Base-by-base conservation (phyloP, 2,888 invertebrate genomes). In the Coleophora deauratella region DNA sequence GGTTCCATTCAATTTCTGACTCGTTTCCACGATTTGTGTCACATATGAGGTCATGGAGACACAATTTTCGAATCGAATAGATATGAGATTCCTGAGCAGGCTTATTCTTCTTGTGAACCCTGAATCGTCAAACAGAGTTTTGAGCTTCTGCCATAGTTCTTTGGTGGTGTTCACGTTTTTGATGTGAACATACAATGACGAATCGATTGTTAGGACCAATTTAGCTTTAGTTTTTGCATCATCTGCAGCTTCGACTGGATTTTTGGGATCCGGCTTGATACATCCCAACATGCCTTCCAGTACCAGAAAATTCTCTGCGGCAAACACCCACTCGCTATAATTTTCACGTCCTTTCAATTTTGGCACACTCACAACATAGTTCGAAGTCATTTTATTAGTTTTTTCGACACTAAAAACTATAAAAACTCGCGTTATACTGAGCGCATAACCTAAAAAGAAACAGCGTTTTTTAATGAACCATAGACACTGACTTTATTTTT, bases 41-140 rank as follows among this genome's bases (percentile, higher is more conserved):
- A 44, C 44, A 21, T 44, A 44, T 1, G 27, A 12, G 0, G 41
- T 41, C 41, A 44, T 44, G 0, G 38, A 41, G 1, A 10, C 27
- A n/a, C 41, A 28, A 15, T 31, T 41, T 21, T 44, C 44, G 1
- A 37, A 30, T 1, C 41, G 44, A n/a, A 44, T 44, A 1, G 44
- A 44, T n/a, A 41, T 41, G 1, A 41, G 11, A 33, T 32, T 38
- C 7, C 41, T 3, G 7, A 44, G 21, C 11, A 44, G 31, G 27
- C 30, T 41, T 8, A 44, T 44, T 36, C 37, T 38, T 34, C 37
- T 35, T 44, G 42, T 45, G 11, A 46, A 49, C 32, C 53, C 49
- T 33, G 44, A 44, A 35, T 46, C 49, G 27, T 42, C 42, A 11
- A 38, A 38, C 8, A 38, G 3, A 1, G 3, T 2, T 32, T 44